Percentiles rank a stretch among this genome's conserved stretches.
Evolutionary conservation across 2,888 invertebrate genomes (phyloP).

Genomic region (Drosophila fungiperda): DNA sequence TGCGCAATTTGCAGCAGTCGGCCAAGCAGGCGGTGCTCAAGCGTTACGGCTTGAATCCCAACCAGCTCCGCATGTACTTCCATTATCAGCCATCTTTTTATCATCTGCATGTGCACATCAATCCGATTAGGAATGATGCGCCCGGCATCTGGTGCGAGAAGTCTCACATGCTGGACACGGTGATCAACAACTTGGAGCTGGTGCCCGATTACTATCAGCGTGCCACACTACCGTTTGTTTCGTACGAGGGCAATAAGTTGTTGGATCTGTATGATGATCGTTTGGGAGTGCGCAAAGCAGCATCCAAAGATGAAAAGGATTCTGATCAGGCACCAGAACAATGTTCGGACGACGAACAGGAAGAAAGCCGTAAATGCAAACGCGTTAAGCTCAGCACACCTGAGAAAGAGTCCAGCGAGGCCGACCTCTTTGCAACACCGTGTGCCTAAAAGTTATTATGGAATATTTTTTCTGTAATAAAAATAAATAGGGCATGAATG

Average conservation of each 20-base stretch:
- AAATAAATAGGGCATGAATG: constrained; percentile 25
- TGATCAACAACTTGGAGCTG: constrained; percentile 95
- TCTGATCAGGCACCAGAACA: constrained; percentile 21
- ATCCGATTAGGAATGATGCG: constrained; percentile 91
- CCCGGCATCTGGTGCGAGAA: constrained; percentile 94
- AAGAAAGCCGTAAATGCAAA: constrained; percentile 48
- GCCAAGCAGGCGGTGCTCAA: constrained; percentile 90
- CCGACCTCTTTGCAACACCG: constrained; percentile 38
- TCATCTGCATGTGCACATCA: constrained; percentile 97
- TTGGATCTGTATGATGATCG: constrained; percentile 87
- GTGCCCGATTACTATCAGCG: constrained; percentile 93
- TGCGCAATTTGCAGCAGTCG: constrained; percentile 93
- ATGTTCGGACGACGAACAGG: constrained; percentile 56
- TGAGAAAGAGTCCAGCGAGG: constrained; percentile 36
- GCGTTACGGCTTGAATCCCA: constrained; percentile 90
- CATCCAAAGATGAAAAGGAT: neutral
- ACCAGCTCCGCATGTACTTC: constrained; percentile 92
- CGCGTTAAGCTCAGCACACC: constrained; percentile 58
- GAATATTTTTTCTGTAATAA: constrained; percentile 15
- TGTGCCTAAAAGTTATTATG: constrained; percentile 45
- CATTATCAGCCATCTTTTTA: constrained; percentile 99
- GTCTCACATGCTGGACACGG: constrained; percentile 94
- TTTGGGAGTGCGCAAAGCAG: constrained; percentile 42
- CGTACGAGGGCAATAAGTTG: constrained; percentile 91
- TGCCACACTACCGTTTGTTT: constrained; percentile 92